Evolutionary conservation across 30 jellyfish, hydroid and myxozoan genomes (phyloP), one percentile per base, ranked within the genome.

Genomic region (Morbakka virulenta): DNA sequence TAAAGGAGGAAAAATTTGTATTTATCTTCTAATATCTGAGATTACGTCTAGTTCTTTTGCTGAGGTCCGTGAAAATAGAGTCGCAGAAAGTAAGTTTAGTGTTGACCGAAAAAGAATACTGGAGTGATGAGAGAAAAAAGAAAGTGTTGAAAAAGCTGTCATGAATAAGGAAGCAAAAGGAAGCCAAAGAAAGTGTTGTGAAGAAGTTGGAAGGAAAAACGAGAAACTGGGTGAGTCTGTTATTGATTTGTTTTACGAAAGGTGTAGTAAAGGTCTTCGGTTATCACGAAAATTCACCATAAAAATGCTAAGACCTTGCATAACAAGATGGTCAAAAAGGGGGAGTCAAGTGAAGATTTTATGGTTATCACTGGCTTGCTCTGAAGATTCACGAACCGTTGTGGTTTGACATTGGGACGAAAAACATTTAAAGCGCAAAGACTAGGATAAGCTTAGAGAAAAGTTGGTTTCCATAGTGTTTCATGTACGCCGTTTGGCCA

Each of bases 321-420:
- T 9, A 17, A 41, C 13, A 17, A 41, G 13, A 41, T 41, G 41
- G 12, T n/a, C 12, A 26, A 61, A 61, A 21, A 61, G 21, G 41
- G 72, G 12, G 72, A 61, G 28, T 21, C 41, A 4, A 61, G 72
- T 26, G 11, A 4, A 24, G 72, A 26, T 61, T 61, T 61, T 61
- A 61, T 4, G 72, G 72, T 24, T 4, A 61, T 9, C 72, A 61
- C 72, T n/a, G 72, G 41, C 72, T n/a, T 9, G 72, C 41, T 61
- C 11, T 4, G 41, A 61, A 21, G 72, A 61, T 61, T 61, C 72
- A 61, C 21, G 9, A 61, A 61, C 11, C 72, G 72, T 24, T 61
- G 21, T 24, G 72, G 28, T 61, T 26, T n/a, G 12, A 4, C 28
- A 41, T 17, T n/a, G n/a, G n/a, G n/a, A 12, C n/a, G 62, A 47